Evolutionary conservation across 2,888 invertebrate species (phyloP).

Genomic region (Villa cingulata): DNA sequence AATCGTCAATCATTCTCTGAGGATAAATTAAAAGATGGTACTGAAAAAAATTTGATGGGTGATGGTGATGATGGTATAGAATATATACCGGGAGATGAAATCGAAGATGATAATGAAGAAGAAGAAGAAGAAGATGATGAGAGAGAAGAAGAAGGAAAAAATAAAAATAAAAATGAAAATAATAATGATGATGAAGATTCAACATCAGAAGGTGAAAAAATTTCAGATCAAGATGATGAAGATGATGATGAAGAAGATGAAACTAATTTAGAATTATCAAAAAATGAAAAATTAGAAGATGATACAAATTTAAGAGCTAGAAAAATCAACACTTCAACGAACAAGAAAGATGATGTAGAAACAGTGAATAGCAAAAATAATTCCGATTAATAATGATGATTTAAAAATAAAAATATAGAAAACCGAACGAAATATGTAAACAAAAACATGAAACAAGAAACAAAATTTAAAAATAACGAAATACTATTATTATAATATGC

Average conservation of each 20-base stretch:
- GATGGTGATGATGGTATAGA: conserved; percentile 26
- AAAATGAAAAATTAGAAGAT: not conserved
- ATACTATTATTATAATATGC: no score
- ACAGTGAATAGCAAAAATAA: no score
- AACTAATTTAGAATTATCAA: not conserved
- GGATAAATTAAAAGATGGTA: conserved; percentile 25
- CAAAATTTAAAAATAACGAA: no score
- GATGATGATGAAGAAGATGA: conserved; percentile 1
- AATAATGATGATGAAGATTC: conserved; percentile 17
- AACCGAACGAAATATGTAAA: no score
- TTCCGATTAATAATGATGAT: no score
- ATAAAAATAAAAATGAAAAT: conserved; percentile 13
- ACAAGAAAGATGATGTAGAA: not conserved
- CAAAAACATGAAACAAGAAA: no score
- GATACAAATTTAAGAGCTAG: no score
- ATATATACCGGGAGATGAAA: conserved; percentile 25
- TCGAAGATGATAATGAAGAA: conserved; percentile 15
- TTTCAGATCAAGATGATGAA: conserved; percentile 15
- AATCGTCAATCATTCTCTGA: conserved; percentile 34
- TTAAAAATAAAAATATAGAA: no score
- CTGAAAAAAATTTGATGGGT: conserved; percentile 23
- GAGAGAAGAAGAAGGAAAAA: conserved; percentile 19
- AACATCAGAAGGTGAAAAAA: conserved; percentile 22
- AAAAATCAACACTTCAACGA: not conserved
- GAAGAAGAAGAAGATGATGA: conserved; percentile 15